Evolutionary conservation across 2,888 invertebrate species (phyloP), one percentile per base, ranked within the genome.

Genomic region (Tenthredo scrophulariae): DNA sequence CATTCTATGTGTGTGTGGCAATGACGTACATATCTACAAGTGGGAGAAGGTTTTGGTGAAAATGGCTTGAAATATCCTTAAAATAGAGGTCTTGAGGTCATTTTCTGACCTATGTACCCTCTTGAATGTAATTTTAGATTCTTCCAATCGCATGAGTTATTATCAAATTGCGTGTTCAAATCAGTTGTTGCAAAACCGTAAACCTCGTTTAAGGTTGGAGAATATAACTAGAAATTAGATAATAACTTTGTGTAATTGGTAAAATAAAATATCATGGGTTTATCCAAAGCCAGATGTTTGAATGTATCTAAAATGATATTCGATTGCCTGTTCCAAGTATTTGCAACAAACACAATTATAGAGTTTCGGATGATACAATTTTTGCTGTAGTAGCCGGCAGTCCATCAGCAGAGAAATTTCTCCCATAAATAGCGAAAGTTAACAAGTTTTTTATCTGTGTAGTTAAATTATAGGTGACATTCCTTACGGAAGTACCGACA

Each of bases 361-460:
- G 18, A 77, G 2, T 77, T 29, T 50, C 9, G 43, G 67, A 46
- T 67, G 9, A 67, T 67, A 6, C 18, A 33, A 22, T 54, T n/a
- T 29, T 43, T 72, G 50, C 26, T 18, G 62, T 13, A n/a, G n/a
- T 6, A 22, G n/a, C 5, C n/a, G 67, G 43, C 65, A 37, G n/a
- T 0, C 88, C 89, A 75, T 89, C 90, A 6, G 72, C 40, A 10
- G 85, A 79, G 82, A 90, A 90, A 84, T 91, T 88, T 86, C 91
- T 86, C 9, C 90, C 91, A 62, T 88, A 90, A 85, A 91, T 89
- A 4, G 88, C 89, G 80, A 91, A 91, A 0, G 90, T 87, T 80
- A 91, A 86, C 15, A 91, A 82, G 84, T 89, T 87, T 22, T 87
- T 87, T 77, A 85, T 87, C 18, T 89, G 79, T 77, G 87, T 84